These are phyloP conservation scores for Hemitrygon akajei DNA, from an alignment of 2,797 vertebrate species.

Conservation along the genomic window DNA sequence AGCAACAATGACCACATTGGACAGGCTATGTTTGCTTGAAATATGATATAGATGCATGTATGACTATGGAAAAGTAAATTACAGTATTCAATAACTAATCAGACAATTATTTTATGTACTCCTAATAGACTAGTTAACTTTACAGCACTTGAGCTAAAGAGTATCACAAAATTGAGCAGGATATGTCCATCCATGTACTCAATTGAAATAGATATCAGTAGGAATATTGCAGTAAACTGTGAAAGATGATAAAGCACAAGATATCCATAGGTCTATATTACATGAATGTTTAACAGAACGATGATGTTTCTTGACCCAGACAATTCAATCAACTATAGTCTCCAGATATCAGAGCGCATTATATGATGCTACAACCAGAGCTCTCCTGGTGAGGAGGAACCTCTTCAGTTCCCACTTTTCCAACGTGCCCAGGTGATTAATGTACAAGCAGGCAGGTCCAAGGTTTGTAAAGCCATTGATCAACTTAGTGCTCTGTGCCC, in stretches of 20 bases:
- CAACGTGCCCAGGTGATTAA: background rate
- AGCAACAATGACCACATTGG: background rate
- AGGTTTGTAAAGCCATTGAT: background rate
- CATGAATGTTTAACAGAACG: background rate
- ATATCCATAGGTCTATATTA: background rate
- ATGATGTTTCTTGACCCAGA: background rate
- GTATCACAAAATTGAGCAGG: background rate
- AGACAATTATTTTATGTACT: background rate
- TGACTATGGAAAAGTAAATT: background rate
- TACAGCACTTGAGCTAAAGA: background rate
- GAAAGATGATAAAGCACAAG: no score
- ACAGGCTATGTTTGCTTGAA: background rate
- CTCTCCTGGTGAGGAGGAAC: background rate
- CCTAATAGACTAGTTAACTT: background rate
- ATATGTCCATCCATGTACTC: background rate
- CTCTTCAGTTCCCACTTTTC: background rate
- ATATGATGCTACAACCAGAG: background rate
- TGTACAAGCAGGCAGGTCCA: background rate
- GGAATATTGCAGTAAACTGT: background rate
- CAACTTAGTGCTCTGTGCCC: no score
- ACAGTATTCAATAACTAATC: background rate
- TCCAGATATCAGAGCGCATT: background rate
- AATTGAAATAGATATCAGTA: background rate
- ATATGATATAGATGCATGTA: background rate
- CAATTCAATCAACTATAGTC: background rate